phyloP scores from a whole-genome alignment of 2,888 invertebrate genomes.

The Xestia sexstrigata region DNA sequence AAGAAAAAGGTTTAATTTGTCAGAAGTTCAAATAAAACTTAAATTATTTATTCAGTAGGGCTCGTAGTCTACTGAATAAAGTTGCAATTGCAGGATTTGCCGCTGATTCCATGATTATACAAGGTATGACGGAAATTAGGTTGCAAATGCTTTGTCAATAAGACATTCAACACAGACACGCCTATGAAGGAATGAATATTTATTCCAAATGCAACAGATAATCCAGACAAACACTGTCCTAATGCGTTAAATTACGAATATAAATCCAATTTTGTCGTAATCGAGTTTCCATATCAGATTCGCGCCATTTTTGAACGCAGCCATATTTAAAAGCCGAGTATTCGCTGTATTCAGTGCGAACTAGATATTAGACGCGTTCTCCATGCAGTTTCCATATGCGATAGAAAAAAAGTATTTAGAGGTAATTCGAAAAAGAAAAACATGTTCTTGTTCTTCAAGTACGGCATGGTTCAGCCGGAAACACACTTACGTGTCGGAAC shows the following conservation, averaged over 20 bases:
- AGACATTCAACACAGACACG: neutral
- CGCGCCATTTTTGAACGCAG: slow-evolving; percentile 54
- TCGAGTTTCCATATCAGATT: slow-evolving; percentile 60
- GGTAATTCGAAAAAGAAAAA: slow-evolving; percentile 32
- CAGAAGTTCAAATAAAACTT: neutral
- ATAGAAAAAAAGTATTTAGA: slow-evolving; percentile 20
- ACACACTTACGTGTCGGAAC: neutral
- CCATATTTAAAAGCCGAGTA: slow-evolving; percentile 52
- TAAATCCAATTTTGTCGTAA: slow-evolving; percentile 58
- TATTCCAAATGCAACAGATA: slow-evolving; percentile 24
- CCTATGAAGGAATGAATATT: slow-evolving; percentile 24
- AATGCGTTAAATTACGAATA: slow-evolving; percentile 47
- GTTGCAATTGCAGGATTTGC: slow-evolving; percentile 12
- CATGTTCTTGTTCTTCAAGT: slow-evolving; percentile 5
- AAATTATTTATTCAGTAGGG: neutral
- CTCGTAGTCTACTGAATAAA: neutral
- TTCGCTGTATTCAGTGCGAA: slow-evolving; percentile 39
- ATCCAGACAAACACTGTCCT: slow-evolving; percentile 33
- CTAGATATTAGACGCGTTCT: slow-evolving; percentile 33
- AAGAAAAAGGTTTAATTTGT: slow-evolving; percentile 11
- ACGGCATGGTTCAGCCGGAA: neutral
- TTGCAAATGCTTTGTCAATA: slow-evolving; percentile 17
- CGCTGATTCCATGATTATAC: neutral
- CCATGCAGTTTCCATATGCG: slow-evolving; percentile 8
- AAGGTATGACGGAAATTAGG: neutral